Percentiles rank a stretch among this genome's conserved stretches.
Conservation (phyloP, 2,797 vertebrate genomes). For the Pelodytes ibericus region DNA sequence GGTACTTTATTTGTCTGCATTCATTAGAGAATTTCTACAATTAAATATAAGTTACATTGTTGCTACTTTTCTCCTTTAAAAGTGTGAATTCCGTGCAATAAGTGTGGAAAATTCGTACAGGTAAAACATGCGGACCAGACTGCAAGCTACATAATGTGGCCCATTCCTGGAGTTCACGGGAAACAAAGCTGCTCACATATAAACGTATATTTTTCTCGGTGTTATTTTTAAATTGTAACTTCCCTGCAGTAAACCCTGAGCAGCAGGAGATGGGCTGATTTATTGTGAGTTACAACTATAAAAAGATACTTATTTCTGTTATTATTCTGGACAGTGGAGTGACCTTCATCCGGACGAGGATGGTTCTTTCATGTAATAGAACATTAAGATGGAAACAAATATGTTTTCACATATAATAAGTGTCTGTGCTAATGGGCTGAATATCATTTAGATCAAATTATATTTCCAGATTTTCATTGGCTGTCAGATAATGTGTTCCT, state of each 20-base stretch:
- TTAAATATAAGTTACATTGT: no score
- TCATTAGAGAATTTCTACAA: no score
- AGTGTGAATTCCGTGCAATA: no score
- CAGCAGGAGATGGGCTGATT: neutral
- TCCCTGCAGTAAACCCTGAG: neutral
- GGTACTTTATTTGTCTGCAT: no score
- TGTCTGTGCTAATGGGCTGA: slow-evolving; percentile 49
- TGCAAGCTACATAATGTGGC: no score
- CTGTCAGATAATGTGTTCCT: slow-evolving; percentile 54
- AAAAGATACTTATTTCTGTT: slow-evolving; percentile 25
- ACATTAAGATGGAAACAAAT: slow-evolving; percentile 52
- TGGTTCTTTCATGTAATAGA: slow-evolving; percentile 46
- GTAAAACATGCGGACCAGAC: no score
- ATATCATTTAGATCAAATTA: slow-evolving; percentile 56
- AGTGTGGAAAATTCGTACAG: no score
- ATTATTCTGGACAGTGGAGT: slow-evolving; percentile 25
- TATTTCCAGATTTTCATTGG: slow-evolving; percentile 48
- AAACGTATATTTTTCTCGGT: neutral
- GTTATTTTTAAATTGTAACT: neutral
- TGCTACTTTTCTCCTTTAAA: no score
- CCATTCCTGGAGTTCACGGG: no score
- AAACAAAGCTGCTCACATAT: neutral
- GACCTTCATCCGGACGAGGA: slow-evolving; percentile 42
- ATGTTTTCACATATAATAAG: slow-evolving; percentile 57
- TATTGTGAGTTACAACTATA: slow-evolving; percentile 23